Conservation (phyloP, 2,888 invertebrate species). For the Cecidostiba fungosa region DNA sequence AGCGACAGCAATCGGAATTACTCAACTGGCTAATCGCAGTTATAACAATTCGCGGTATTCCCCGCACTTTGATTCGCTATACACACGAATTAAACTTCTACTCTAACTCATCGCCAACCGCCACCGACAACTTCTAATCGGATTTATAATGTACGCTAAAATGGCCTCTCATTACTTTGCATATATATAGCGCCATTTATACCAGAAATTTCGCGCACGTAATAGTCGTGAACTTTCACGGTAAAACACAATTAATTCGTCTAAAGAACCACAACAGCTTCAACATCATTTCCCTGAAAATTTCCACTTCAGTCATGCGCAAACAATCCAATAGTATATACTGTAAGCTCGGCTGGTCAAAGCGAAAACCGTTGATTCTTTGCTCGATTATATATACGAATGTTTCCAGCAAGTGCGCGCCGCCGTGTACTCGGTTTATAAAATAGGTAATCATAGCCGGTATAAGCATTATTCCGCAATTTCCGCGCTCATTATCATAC, state of each 20-base stretch:
- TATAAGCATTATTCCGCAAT: slow-evolving; percentile 34
- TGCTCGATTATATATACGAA: not conserved
- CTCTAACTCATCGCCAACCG: not conserved
- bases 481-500: slow-evolving; percentile 53
- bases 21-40: not conserved
- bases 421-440: not conserved
- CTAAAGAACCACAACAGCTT: too few species aligned
- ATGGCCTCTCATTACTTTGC: not conserved
- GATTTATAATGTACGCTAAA: not conserved
- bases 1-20: not conserved
- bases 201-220: too few species aligned
- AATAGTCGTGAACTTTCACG: too few species aligned
- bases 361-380: not conserved
- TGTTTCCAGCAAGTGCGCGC: not conserved
- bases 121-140: not conserved
- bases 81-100: not conserved
- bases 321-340: not conserved
- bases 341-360: not conserved
- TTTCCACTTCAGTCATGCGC: not conserved
- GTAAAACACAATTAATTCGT: too few species aligned
- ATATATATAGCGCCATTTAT: too few species aligned
- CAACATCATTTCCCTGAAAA: not conserved
- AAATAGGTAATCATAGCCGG: slow-evolving; percentile 50
- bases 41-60: not conserved
- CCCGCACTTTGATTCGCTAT: not conserved